Percentiles rank a stretch among this genome's conserved stretches.
Conservation (phyloP, 2,113 vertebrate genomes). For the Ailuropoda melanoleuca region DNA sequence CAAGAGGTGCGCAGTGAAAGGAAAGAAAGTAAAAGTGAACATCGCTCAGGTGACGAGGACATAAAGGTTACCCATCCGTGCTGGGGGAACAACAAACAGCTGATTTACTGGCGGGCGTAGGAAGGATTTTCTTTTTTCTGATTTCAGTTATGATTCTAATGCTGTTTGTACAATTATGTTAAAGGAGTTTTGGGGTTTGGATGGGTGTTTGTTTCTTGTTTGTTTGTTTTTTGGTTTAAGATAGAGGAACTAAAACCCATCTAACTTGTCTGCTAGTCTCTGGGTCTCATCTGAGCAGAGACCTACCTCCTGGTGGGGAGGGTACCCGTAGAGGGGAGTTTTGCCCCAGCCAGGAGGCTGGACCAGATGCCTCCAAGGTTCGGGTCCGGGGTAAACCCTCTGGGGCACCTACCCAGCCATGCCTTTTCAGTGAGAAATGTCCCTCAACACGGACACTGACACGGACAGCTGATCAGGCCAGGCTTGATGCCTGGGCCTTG, state of each 20-base stretch:
- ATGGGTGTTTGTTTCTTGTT: not conserved
- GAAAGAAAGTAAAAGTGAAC: not conserved
- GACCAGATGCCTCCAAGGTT: not conserved
- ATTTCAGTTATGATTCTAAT: not conserved
- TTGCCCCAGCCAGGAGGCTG: not conserved
- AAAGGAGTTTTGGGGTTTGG: not conserved
- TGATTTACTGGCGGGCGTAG: accelerated
- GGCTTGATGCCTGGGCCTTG: not conserved
- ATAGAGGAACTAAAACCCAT: not conserved
- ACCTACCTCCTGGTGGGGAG: not conserved
- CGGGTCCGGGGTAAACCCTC: not conserved
- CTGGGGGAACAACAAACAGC: not conserved
- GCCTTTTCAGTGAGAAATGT: not conserved
- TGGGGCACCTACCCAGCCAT: not conserved
- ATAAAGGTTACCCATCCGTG: accelerated
- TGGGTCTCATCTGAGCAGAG: not conserved
- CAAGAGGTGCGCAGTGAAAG: not conserved
- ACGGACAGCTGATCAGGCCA: not conserved
- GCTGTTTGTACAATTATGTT: not conserved
- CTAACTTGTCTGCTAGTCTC: not conserved
- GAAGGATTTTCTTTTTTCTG: not conserved
- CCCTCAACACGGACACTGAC: not conserved
- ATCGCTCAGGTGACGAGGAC: not conserved
- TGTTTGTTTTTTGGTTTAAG: not conserved
- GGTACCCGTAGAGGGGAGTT: not conserved